A percentile compares a stretch with the other conserved stretches of the same genome.
Evolutionary conservation across 2,888 invertebrate species (phyloP).

Genomic region (Brassicogethes aeneus): DNA sequence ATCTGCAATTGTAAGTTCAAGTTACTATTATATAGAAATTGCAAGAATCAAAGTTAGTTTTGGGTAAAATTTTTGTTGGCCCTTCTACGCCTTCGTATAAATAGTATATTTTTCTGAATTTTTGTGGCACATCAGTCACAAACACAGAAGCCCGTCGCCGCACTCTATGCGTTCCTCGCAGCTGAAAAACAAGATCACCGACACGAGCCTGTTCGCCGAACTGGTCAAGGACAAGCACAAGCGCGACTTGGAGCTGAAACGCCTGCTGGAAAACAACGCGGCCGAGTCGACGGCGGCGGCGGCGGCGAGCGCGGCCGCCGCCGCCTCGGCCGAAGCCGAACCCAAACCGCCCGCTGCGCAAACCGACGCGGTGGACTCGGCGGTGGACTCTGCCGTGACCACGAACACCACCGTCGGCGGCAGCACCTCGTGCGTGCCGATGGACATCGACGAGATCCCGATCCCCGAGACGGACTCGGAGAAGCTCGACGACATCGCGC

Average conservation of each 20-base stretch:
- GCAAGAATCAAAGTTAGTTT: too few relatives aligned
- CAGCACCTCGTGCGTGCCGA: constrained; percentile 21
- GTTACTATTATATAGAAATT: too few relatives aligned
- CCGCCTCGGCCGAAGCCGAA: constrained; percentile 14
- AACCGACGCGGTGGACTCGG: constrained; percentile 13
- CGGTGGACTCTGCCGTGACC: constrained; percentile 8
- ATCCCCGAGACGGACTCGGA: constrained; percentile 47
- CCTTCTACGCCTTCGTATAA: neutral
- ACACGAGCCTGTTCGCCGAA: constrained; percentile 84
- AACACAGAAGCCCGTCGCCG: constrained; percentile 35
- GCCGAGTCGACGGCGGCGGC: constrained; percentile 17
- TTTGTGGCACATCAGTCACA: constrained; percentile 23
- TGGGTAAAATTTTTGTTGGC: too few relatives aligned
- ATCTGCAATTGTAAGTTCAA: too few relatives aligned
- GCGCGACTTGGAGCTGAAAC: constrained; percentile 65
- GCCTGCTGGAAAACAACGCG: constrained; percentile 56
- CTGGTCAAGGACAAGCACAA: constrained; percentile 79
- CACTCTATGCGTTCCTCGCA: constrained; percentile 47
- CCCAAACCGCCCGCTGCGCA: constrained; percentile 11
- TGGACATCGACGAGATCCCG: constrained; percentile 62
- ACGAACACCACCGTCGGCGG: neutral
- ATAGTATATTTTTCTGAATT: constrained; percentile 1
- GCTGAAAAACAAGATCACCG: constrained; percentile 73
- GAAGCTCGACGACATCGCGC: constrained; percentile 30
- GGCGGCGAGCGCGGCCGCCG: constrained; percentile 13